phyloP scores from a whole-genome alignment of 2,888 invertebrate genomes.

The Anthophora plumipes region DNA sequence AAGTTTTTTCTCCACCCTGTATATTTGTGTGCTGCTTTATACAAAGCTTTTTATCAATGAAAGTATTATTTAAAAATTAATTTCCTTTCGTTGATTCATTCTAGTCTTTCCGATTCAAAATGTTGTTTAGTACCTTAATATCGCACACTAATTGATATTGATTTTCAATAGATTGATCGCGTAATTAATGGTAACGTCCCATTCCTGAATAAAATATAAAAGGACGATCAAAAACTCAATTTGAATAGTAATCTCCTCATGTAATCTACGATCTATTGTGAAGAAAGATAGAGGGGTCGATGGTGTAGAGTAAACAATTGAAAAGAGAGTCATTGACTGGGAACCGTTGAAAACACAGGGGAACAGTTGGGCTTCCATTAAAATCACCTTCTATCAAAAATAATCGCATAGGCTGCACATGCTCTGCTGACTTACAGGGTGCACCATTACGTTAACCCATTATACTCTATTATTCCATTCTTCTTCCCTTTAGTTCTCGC shows the following conservation, averaged over 20 bases:
- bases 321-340: constrained; percentile 77
- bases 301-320: constrained; percentile 74
- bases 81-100: background rate
- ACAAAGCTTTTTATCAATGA: too few species aligned
- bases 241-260: constrained; percentile 52
- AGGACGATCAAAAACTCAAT: constrained; percentile 35
- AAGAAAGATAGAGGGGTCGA: constrained; percentile 51
- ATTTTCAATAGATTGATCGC: constrained; percentile 15
- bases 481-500: background rate
- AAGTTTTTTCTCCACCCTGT: too few species aligned
- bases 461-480: constrained; percentile 20
- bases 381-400: constrained; percentile 79
- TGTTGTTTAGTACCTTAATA: background rate
- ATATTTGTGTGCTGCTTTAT: too few species aligned
- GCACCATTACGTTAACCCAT: constrained; percentile 36
- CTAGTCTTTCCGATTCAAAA: too few species aligned
- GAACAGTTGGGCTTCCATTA: constrained; percentile 77
- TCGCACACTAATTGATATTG: background rate
- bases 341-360: constrained; percentile 72
- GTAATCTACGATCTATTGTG: constrained; percentile 50
- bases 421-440: constrained; percentile 67
- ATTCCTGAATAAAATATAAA: constrained; percentile 20
- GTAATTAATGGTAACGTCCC: constrained; percentile 31
- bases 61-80: background rate
- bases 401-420: constrained; percentile 78